phyloP scores from a whole-genome alignment of 1,140 invertebrate species.

The Meloidogyne exigua region DNA sequence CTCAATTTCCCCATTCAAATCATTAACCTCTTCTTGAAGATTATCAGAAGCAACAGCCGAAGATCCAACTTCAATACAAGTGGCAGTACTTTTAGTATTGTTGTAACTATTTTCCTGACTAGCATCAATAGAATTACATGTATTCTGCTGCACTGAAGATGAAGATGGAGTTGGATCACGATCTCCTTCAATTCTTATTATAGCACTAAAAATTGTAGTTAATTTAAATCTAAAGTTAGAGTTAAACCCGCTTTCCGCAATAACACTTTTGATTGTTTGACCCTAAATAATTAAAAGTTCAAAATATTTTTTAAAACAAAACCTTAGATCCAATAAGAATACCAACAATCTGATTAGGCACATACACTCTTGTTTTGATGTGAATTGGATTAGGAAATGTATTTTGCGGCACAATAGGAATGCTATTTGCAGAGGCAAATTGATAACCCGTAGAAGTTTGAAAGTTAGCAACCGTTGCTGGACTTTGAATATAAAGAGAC shows the following conservation, averaged over 20 bases:
- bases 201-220: slow-evolving; percentile 7
- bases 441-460: slow-evolving; percentile 20
- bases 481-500: slow-evolving; percentile 13
- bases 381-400: slow-evolving; percentile 9
- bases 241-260: slow-evolving; percentile 6
- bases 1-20: neutral
- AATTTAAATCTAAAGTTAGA: neutral
- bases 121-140: neutral
- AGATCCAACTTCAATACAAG: neutral
- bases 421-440: neutral
- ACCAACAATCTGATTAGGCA: slow-evolving; percentile 34
- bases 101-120: slow-evolving; percentile 6
- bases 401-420: neutral
- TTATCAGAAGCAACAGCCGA: neutral
- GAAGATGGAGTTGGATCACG: slow-evolving; percentile 3
- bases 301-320: neutral
- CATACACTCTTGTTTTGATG: slow-evolving; percentile 32
- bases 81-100: neutral
- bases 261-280: slow-evolving; percentile 26
- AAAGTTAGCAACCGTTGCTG: neutral
- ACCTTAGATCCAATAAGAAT: slow-evolving; percentile 35
- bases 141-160: neutral
- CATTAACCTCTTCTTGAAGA: neutral
- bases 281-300: slow-evolving; percentile 1
- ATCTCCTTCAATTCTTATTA: slow-evolving; percentile 27